Conservation (phyloP, 2,888 invertebrate species). For the Ceriagrion tenellum region DNA sequence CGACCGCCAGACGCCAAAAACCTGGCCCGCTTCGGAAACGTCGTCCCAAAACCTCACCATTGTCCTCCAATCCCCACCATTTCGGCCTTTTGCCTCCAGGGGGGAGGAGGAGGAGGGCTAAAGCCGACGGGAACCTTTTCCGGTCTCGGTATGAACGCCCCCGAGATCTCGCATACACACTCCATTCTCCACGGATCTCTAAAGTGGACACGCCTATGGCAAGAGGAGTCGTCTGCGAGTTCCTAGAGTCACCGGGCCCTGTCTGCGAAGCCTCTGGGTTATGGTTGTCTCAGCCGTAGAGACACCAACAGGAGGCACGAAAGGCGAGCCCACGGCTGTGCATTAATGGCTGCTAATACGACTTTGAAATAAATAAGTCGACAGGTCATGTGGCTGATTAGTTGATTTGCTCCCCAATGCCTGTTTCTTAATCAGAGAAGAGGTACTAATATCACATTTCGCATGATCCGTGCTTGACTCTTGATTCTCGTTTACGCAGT, state of each 20-base stretch:
- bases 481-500: too few relatives aligned
- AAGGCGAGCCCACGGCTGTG: too few relatives aligned
- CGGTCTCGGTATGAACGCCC: neutral
- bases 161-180: neutral
- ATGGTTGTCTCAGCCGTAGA: too few relatives aligned
- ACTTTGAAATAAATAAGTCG: too few relatives aligned
- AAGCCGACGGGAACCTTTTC: neutral
- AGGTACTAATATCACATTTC: too few relatives aligned
- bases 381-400: too few relatives aligned
- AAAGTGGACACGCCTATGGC: neutral
- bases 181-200: neutral
- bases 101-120: neutral
- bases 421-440: too few relatives aligned
- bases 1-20: conserved; percentile 22
- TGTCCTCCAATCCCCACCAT: neutral
- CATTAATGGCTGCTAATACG: too few relatives aligned
- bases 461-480: too few relatives aligned
- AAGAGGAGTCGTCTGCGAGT: neutral
- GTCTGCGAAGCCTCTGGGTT: neutral
- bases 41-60: neutral
- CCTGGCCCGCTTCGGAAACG: neutral
- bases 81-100: neutral
- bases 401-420: too few relatives aligned
- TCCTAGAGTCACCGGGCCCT: neutral
- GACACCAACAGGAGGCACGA: too few relatives aligned